phyloP scores from a whole-genome alignment of 2,797 vertebrate genomes.

The Heterohyrax brucei region DNA sequence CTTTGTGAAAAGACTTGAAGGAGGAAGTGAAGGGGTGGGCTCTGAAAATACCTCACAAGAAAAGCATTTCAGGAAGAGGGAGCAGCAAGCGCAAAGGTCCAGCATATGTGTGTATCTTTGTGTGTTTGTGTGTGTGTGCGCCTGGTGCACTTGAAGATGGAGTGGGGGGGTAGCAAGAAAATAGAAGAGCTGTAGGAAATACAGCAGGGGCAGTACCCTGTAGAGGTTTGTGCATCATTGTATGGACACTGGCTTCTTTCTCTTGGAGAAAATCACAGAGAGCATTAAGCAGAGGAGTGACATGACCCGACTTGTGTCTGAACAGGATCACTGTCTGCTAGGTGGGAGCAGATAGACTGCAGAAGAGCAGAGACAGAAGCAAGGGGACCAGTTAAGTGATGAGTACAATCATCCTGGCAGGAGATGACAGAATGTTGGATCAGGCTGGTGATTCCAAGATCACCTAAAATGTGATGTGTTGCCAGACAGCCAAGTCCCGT shows the following conservation, averaged over 20 bases:
- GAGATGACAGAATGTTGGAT: background rate
- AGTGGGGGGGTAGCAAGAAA: background rate
- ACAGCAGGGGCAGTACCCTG: accelerated
- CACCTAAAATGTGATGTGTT: background rate
- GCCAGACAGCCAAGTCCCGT: too few relatives aligned
- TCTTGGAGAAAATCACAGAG: background rate
- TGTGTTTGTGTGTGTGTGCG: too few relatives aligned
- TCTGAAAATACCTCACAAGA: background rate
- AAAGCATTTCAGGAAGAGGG: background rate
- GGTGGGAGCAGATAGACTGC: background rate
- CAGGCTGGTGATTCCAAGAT: background rate
- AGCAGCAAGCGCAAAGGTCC: background rate
- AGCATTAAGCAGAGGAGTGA: background rate
- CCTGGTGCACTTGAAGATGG: background rate
- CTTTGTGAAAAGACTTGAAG: background rate
- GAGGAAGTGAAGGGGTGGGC: background rate
- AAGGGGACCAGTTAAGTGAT: background rate
- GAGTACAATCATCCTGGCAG: background rate
- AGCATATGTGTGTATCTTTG: too few relatives aligned
- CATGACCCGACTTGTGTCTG: too few relatives aligned
- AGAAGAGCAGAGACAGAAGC: background rate
- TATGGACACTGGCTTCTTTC: background rate
- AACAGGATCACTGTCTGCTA: background rate
- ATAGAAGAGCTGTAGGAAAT: background rate
- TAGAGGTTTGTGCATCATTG: background rate